Conservation (phyloP, 1,140 invertebrate genomes). For the Lysiphlebus fabarum region DNA sequence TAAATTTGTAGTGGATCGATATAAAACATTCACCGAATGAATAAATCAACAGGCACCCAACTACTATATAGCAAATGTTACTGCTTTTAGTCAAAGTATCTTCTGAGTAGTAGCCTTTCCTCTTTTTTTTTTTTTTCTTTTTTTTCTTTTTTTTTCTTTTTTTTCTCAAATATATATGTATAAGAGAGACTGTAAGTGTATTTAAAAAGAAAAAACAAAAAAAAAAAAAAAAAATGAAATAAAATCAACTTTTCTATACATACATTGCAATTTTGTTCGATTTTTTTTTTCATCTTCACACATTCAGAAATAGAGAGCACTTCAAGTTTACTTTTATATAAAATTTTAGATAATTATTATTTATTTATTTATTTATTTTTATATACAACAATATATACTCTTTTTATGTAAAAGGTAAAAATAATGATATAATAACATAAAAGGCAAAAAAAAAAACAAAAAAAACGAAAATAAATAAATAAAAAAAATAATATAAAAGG, state of each 20-base stretch:
- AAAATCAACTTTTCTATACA: too few species aligned
- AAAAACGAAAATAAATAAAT: too few species aligned
- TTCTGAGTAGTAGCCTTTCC: constrained; percentile 24
- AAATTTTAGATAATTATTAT: too few species aligned
- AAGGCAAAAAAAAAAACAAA: constrained; percentile 1
- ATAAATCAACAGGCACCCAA: constrained; percentile 41
- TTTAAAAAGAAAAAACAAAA: constrained; percentile 8
- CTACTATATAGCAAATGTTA: constrained; percentile 28
- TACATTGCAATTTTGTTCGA: too few species aligned
- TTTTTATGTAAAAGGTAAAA: background rate
- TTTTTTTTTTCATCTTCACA: too few species aligned
- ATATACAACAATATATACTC: too few species aligned
- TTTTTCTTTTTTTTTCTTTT: too few species aligned
- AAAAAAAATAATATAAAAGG: too few species aligned
- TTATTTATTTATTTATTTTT: too few species aligned
- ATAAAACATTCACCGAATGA: constrained; percentile 48
- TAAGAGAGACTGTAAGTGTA: background rate
- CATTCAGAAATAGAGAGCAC: too few species aligned
- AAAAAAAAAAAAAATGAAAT: background rate
- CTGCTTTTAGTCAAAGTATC: constrained; percentile 42
- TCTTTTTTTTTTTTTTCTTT: constrained; percentile 20
- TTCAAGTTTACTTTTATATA: too few species aligned
- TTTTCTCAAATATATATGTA: constrained; percentile 14
- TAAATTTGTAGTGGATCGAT: constrained; percentile 29
- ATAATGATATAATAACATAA: background rate